Base-by-base conservation (phyloP, 2,113 vertebrate genomes). In the Elgaria multicarinata region DNA sequence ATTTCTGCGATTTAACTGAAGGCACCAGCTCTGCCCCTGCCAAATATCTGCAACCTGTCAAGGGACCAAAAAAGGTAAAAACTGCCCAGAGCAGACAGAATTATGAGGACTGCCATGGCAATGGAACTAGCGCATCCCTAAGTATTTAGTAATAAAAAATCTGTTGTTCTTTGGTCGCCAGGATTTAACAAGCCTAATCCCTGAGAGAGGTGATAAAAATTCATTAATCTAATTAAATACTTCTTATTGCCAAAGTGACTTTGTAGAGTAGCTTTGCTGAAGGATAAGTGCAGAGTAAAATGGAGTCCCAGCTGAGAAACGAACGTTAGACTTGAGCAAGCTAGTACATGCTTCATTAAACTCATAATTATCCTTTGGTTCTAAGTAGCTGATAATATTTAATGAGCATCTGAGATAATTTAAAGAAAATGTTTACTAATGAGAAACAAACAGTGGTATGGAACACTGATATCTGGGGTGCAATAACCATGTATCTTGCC, bases 191-290 rank as follows among this genome's bases (percentile, higher is more conserved):
- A 98, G 98, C 95, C 97, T 97, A 98, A 98, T 98, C 98, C 98
- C 98, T 97, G 95, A 87, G 98, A 99, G 98, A 99, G 98, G 94
- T 94, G 97, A 97, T 98, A 97, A 98, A 98, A 98, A 98, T 99
- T 99, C 98, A 99, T 99, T 99, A 99, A 99, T 99, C 98, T 99
- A 99, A 99, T 99, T 99, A 99, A 99, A 99, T 98, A 98, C 98
- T 98, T 99, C 97, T 98, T 98, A 98, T 99, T 98, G 98, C 98
- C 98, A 98, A 98, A 99, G 98, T 98, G 98, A 99, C 98, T 98
- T 98, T 96, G 98, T 97, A 97, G 97, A 98, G 96, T 97, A 98
- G 98, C 98, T 98, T 98, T 98, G 98, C 98, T 99, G 98, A 98
- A 98, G 98, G 98, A 99, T 98, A 99, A 99, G 98, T 98, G 98